Conservation (phyloP, 2,888 invertebrate species). For the Horisme vitalbata region DNA sequence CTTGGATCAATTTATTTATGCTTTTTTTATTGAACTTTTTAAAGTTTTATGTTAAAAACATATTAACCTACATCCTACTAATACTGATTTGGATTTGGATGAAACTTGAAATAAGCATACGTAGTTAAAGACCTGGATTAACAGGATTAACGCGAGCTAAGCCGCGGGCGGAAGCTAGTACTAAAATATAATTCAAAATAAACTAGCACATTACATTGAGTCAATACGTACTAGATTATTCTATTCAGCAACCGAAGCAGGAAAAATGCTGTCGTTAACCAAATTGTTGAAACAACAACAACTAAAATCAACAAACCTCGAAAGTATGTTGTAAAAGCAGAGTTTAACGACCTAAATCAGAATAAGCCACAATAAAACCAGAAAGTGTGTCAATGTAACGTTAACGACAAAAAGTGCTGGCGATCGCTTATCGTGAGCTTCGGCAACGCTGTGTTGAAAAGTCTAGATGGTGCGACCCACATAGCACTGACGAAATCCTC, state of each 20-base stretch:
- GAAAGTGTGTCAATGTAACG: conserved; percentile 59
- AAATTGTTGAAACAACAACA: not conserved
- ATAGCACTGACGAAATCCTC: conserved; percentile 60
- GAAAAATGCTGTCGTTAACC: not conserved
- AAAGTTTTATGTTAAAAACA: too few relatives aligned
- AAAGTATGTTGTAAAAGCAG: conserved; percentile 16
- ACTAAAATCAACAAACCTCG: not conserved
- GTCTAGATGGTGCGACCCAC: conserved; percentile 63
- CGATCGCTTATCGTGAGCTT: conserved; percentile 49
- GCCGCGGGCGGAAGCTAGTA: too few relatives aligned
- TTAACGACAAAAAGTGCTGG: conserved; percentile 55
- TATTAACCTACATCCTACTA: too few relatives aligned
- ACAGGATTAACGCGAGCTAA: too few relatives aligned
- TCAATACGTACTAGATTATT: not conserved
- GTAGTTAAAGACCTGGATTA: too few relatives aligned
- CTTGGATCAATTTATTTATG: too few relatives aligned
- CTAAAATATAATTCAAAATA: too few relatives aligned
- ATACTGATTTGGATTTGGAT: too few relatives aligned
- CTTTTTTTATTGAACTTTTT: too few relatives aligned
- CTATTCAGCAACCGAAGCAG: not conserved
- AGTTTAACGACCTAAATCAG: conserved; percentile 31
- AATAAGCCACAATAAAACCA: conserved; percentile 36
- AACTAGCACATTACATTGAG: too few relatives aligned
- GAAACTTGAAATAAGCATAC: too few relatives aligned
- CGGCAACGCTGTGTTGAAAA: conserved; percentile 60